Conservation (phyloP, 2,888 invertebrate genomes). For the Eristalis pertinax region DNA sequence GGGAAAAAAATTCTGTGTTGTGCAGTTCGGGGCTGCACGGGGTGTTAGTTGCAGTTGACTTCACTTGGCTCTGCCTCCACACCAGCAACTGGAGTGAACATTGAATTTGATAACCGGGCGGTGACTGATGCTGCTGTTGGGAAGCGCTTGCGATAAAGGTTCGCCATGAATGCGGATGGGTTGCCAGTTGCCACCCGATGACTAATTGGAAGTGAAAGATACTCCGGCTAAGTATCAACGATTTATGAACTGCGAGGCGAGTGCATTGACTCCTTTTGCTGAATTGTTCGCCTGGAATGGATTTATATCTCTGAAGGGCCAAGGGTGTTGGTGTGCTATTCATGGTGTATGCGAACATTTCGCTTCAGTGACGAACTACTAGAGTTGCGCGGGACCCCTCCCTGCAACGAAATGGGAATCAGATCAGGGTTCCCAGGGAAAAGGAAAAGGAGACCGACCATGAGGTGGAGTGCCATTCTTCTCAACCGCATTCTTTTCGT, state of each 20-base stretch:
- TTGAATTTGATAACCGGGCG: constrained; percentile 15
- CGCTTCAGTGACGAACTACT: too few species aligned
- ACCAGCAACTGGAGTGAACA: constrained; percentile 29
- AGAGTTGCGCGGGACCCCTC: too few species aligned
- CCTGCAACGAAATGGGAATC: too few species aligned
- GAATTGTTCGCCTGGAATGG: neutral
- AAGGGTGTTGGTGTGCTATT: too few species aligned
- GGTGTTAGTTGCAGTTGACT: constrained; percentile 33
- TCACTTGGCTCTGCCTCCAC: constrained; percentile 12
- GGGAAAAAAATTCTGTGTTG: neutral
- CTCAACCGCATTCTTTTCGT: too few species aligned
- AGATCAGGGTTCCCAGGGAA: too few species aligned
- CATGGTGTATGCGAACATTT: too few species aligned
- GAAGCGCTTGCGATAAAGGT: neutral
- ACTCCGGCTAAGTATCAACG: neutral
- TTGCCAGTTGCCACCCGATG: neutral
- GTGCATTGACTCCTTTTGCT: neutral
- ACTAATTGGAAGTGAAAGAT: constrained; percentile 19
- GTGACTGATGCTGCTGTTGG: neutral
- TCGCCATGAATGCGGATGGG: neutral
- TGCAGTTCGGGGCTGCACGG: neutral
- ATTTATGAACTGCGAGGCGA: neutral
- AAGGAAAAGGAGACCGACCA: too few species aligned
- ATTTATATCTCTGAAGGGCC: neutral
- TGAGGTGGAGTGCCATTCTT: too few species aligned